Conservation (phyloP, 2,113 vertebrate genomes). For the Cyphomyrus plagiostoma region DNA sequence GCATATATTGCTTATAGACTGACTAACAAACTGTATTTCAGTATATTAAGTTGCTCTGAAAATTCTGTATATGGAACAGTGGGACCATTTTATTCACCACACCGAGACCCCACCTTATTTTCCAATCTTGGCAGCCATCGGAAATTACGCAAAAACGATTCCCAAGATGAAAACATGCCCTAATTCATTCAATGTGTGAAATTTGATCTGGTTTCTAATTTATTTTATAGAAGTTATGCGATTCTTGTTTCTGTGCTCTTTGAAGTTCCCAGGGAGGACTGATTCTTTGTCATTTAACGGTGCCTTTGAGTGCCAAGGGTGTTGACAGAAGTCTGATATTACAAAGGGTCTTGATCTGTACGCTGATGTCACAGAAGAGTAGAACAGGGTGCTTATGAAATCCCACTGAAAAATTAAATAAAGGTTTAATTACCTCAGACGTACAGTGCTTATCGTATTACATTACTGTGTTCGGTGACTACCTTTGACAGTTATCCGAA, state of each 20-base stretch:
- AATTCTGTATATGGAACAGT: neutral
- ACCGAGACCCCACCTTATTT: slow-evolving; percentile 21
- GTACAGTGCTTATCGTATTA: neutral
- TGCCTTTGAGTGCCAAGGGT: slow-evolving; percentile 20
- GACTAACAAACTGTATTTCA: neutral
- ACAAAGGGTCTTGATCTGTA: neutral
- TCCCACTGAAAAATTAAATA: neutral
- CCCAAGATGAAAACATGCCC: slow-evolving; percentile 22
- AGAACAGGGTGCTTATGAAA: neutral
- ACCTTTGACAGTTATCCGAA: neutral
- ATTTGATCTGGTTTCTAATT: slow-evolving; percentile 19
- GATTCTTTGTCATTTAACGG: slow-evolving; percentile 10
- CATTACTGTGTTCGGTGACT: neutral
- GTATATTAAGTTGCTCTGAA: slow-evolving; percentile 2
- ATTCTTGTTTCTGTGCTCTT: neutral
- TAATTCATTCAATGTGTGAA: slow-evolving; percentile 21
- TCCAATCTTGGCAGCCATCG: slow-evolving; percentile 25
- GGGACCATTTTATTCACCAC: slow-evolving; percentile 26
- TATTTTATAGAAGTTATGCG: slow-evolving; percentile 10
- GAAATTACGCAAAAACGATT: slow-evolving; percentile 28
- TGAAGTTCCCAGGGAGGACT: slow-evolving; percentile 3
- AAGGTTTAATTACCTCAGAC: neutral
- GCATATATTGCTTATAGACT: slow-evolving; percentile 5
- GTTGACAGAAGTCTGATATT: neutral
- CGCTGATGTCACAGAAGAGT: neutral